These are phyloP conservation scores for Clostera curtula DNA, from an alignment of 2,888 invertebrate genomes.

Conservation along the genomic window DNA sequence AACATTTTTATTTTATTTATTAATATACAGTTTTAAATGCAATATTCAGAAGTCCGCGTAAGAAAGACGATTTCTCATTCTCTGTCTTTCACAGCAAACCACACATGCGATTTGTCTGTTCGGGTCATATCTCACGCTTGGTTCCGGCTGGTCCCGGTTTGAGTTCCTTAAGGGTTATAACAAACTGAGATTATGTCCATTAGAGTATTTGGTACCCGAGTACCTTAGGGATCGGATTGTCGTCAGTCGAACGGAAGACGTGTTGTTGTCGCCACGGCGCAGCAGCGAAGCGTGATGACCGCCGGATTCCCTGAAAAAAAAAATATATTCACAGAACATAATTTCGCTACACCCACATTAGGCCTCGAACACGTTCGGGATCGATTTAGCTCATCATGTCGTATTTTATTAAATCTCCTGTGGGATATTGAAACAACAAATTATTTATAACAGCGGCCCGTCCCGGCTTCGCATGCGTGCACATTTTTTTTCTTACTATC, in stretches of 20 bases:
- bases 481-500: no score
- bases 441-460: no score
- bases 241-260: conserved; percentile 57
- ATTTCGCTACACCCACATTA: conserved; percentile 4
- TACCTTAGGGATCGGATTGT: conserved; percentile 55
- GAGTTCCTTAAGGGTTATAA: conserved; percentile 47
- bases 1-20: neutral
- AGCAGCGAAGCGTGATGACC: conserved; percentile 56
- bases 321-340: no score
- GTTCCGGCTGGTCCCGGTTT: no score
- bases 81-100: conserved; percentile 32
- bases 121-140: no score
- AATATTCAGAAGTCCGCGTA: conserved; percentile 20
- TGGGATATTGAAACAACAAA: no score
- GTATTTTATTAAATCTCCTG: no score
- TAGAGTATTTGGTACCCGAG: conserved; percentile 56
- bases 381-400: neutral
- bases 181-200: conserved; percentile 53
- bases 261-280: conserved; percentile 56
- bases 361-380: neutral
- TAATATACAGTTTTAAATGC: neutral
- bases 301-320: conserved; percentile 53
- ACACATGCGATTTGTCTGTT: conserved; percentile 29
- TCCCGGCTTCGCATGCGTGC: no score
- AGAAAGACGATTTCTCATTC: conserved; percentile 17